Base-by-base conservation (phyloP, 2,888 invertebrate genomes). In the Drosophila mayaguana region DNA sequence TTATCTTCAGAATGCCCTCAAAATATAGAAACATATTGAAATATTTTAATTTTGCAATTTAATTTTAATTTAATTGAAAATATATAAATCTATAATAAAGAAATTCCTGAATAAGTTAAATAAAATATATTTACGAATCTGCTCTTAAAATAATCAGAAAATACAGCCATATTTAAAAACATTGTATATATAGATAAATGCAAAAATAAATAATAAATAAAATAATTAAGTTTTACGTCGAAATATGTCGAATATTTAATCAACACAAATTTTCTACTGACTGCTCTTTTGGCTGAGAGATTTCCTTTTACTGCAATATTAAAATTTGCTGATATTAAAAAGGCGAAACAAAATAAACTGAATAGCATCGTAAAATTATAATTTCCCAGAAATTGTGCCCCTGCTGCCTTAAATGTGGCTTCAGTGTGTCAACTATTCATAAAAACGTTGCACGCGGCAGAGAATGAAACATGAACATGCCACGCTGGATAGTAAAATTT, bases 401-500 rank as follows among this genome's bases (percentile, higher is more conserved):
- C 36, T 14, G 60, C 25, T 32, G n/a, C 12, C 8, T 32, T 11
- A 12, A 18, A 57, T 22, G 12, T 22, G 20, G 5, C 2, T 14
- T 50, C 32, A 8, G 32, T 32, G 50, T 7, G 8, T 7, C 45
- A 45, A 46, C 57, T 55, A 36, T 16, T 56, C 55, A 56, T 36
- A 28, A 56, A 38, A 28, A 25, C 22, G 16, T 22, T 55, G 22
- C 14, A 12, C 32, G 25, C 25, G 20, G 12, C 32, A 46, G 3
- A 22, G 40, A n/a, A 11, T 5, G 12, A 45, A 20, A 32, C 40
- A n/a, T n/a, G 9, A 40, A 22, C 32, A 42, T 32, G 40, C 16
- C 16, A 40, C 11, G 60, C 12, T 2, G 20, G 8, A 50, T 32
- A 61, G 12, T 34, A 59, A 56, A 40, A 34, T 14, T n/a, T 34